Evolutionary conservation across 2,888 invertebrate genomes (phyloP).

Genomic region (Dryomyza anilis): DNA sequence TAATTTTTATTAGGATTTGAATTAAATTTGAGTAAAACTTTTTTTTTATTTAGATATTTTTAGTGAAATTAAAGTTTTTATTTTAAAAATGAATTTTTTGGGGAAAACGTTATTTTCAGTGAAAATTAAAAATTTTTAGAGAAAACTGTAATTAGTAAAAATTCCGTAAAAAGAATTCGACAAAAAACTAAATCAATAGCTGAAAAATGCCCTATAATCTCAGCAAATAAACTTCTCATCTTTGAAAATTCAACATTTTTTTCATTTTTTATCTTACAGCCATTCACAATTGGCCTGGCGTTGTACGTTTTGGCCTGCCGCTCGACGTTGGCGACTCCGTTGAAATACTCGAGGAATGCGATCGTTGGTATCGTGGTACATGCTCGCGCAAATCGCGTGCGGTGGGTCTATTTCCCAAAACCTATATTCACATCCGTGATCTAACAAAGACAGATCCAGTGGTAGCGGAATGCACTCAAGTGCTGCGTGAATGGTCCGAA

Average conservation of each 20-base stretch:
- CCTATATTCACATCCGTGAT: constrained; percentile 84
- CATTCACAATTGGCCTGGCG: constrained; percentile 88
- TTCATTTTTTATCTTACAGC: constrained; percentile 63
- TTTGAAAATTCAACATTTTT: background rate
- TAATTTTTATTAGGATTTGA: too few relatives aligned
- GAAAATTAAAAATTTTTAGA: too few relatives aligned
- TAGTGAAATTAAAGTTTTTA: too few relatives aligned
- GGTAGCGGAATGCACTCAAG: constrained; percentile 89
- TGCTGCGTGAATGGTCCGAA: constrained; percentile 90
- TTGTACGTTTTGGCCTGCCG: constrained; percentile 77
- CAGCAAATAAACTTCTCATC: background rate
- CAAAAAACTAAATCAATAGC: too few relatives aligned
- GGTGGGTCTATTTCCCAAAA: constrained; percentile 76
- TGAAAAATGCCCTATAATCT: background rate
- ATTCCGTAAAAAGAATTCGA: too few relatives aligned
- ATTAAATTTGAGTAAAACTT: too few relatives aligned
- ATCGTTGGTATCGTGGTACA: constrained; percentile 83
- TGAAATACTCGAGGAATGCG: constrained; percentile 89
- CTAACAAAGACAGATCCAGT: constrained; percentile 87
- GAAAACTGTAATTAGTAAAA: too few relatives aligned
- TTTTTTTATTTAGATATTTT: too few relatives aligned
- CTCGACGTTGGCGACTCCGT: constrained; percentile 92
- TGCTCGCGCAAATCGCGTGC: constrained; percentile 75
- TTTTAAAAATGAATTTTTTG: too few relatives aligned
- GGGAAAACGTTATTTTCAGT: too few relatives aligned